Conservation (phyloP, 2,797 vertebrate genomes). For the Peromyscus attwateri region DNA sequence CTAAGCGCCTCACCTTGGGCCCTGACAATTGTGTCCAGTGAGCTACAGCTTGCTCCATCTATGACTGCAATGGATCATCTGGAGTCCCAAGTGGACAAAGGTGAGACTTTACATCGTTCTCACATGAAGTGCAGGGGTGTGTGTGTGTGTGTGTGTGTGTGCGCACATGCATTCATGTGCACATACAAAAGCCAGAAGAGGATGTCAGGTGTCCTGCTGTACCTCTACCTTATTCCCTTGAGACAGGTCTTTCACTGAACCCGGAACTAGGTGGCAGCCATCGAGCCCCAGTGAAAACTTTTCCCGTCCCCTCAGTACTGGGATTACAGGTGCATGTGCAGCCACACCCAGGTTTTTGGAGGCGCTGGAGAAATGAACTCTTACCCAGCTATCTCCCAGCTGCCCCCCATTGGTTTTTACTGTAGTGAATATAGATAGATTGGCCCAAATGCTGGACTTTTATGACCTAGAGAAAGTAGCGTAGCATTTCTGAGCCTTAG, state of each 20-base stretch:
- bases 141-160: background rate
- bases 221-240: background rate
- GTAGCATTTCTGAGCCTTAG: background rate
- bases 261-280: background rate
- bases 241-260: background rate
- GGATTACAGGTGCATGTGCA: too few species aligned
- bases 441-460: background rate
- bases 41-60: conserved; percentile 91
- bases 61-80: conserved; percentile 90
- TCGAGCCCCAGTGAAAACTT: background rate
- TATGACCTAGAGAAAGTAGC: background rate
- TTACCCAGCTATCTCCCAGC: background rate
- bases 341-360: background rate
- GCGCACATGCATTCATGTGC: background rate
- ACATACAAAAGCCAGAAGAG: background rate
- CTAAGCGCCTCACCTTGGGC: conserved; percentile 93
- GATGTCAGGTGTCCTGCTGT: background rate
- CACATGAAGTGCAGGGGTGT: background rate
- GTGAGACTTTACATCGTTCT: conserved; percentile 83
- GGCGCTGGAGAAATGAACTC: background rate
- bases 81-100: conserved; percentile 92
- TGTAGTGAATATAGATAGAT: background rate
- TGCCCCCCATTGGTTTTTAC: background rate
- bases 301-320: background rate
- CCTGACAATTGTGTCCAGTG: conserved; percentile 90